These are phyloP conservation scores for Argya squamiceps DNA, from an alignment of 2,797 vertebrate genomes.

Conservation along the genomic window DNA sequence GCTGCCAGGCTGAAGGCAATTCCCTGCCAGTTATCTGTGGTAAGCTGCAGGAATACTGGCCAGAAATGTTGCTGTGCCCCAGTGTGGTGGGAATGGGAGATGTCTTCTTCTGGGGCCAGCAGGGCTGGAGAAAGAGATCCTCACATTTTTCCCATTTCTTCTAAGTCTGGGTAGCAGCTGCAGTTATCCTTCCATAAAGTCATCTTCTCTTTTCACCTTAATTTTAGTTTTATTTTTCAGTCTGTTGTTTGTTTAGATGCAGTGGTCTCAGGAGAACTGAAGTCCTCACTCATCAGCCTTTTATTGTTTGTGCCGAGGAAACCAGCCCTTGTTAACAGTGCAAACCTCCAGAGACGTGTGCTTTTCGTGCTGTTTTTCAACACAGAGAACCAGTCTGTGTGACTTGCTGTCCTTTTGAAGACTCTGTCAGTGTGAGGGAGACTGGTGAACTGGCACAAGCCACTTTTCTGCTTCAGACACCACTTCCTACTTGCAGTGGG, in stretches of 20 bases:
- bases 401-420: not conserved
- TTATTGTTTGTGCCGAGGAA: slow-evolving; percentile 38
- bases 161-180: not conserved
- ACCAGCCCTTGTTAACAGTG: slow-evolving; percentile 4
- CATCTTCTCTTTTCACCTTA: slow-evolving; percentile 5
- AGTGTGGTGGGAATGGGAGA: not conserved
- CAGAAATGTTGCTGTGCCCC: not conserved
- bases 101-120: not conserved
- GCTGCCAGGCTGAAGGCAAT: not conserved
- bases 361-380: not conserved
- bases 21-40: not conserved
- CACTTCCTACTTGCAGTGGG: not conserved
- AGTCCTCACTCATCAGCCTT: slow-evolving; percentile 31
- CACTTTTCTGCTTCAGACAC: not conserved
- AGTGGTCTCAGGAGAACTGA: not conserved
- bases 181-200: not conserved
- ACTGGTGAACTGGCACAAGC: not conserved
- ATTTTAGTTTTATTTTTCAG: not conserved
- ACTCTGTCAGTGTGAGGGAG: not conserved
- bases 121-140: not conserved
- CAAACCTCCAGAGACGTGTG: not conserved
- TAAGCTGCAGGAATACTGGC: not conserved
- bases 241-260: slow-evolving; percentile 14
- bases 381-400: not conserved
- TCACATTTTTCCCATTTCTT: not conserved